These are phyloP conservation scores for Eupithecia subfuscata DNA, from an alignment of 2,888 invertebrate genomes.

Conservation along the genomic window DNA sequence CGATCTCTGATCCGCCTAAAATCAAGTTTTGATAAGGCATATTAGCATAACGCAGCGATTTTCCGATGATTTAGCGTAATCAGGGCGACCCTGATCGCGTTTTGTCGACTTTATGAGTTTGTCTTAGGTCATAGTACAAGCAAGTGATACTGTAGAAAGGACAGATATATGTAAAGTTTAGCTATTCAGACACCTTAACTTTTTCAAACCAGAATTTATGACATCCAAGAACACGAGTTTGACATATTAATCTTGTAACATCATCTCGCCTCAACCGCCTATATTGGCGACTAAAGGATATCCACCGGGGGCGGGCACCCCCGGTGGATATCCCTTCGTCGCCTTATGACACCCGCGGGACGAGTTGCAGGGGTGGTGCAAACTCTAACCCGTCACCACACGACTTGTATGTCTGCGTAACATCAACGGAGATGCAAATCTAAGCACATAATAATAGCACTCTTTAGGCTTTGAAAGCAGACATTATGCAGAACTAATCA, in stretches of 20 bases:
- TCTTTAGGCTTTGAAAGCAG: not conserved
- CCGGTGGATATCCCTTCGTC: no score
- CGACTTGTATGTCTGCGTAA: no score
- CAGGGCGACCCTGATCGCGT: conserved; percentile 18
- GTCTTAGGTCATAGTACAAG: not conserved
- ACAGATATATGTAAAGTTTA: not conserved
- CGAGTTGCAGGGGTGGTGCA: no score
- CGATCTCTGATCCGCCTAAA: not conserved
- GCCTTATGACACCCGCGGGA: no score
- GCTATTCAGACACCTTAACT: not conserved
- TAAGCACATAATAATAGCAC: not conserved
- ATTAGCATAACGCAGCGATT: conserved; percentile 50
- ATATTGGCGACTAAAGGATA: no score
- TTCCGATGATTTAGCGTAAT: conserved; percentile 52
- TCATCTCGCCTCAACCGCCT: no score
- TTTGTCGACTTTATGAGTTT: conserved; percentile 20
- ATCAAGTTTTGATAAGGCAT: not conserved
- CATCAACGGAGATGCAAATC: no score
- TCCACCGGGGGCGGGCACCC: no score
- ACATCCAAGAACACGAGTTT: not conserved
- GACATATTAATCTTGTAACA: no score
- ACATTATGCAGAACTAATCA: not conserved
- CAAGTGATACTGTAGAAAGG: not conserved
- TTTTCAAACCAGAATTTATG: not conserved
- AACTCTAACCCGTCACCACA: no score